Base-by-base conservation (phyloP, 2,113 vertebrate species). In the Dipodomys stephensi region DNA sequence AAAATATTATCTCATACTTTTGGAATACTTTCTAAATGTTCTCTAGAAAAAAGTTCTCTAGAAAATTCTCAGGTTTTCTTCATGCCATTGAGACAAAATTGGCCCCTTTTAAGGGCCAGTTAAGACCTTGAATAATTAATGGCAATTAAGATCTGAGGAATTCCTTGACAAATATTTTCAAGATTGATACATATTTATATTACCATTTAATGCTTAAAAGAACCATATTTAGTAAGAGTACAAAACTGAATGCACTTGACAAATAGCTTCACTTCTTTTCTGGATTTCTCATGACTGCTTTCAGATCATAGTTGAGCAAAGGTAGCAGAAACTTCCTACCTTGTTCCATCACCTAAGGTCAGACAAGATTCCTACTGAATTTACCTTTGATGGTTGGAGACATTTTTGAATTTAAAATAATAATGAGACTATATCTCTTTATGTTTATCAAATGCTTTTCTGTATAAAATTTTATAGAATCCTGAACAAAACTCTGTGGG, bases 341-440 rank as follows among this genome's bases (percentile, higher is more conserved):
- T 9, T 0, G 2, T 19, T 2, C 12, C 6, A 6, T 23, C 39
- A 49, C 39, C 20, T 22, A 12, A 32, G n/a, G 6, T 6, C 60
- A 25, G 2, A 2, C 8, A 30, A 28, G 49, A 74, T 69, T 94
- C 72, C 71, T 79, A 2, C 6, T 4, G 22, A 68, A 44, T 64
- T 74, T 57, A 27, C 19, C 53, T 3, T 30, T 30, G 60, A 20
- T 79, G 19, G 1, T 16, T 35, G 2, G 79, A 83, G 49, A 39
- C 64, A 35, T 77, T 67, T 35, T 64, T 89, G 71, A 69, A 83
- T 53, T 91, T 74, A 57, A 67, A 83, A 69, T 32, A 53, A 74
- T 6, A 64, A 19, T 68, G n/a, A 71, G 2, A 94, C 44, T 32
- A 60, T 57, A 20, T 23, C 7, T 69, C 74, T 60, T 81, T 57